Evolutionary conservation across 2,888 invertebrate genomes (phyloP).

Genomic region (Synergus laeviventris): DNA sequence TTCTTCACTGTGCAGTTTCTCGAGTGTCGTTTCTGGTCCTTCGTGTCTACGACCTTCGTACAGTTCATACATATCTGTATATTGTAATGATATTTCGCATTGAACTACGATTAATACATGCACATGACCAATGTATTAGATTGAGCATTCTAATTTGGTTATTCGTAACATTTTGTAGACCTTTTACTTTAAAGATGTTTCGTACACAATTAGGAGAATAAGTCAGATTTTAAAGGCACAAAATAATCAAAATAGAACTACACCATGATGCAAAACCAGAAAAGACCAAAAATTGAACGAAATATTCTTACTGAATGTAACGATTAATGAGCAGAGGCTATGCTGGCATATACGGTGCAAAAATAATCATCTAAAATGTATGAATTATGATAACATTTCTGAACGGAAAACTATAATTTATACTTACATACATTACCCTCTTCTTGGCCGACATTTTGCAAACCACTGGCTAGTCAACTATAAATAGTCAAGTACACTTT

Average conservation of each 20-base stretch:
- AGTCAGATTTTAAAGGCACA: no score
- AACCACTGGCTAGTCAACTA: not conserved
- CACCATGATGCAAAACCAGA: not conserved
- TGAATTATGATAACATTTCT: not conserved
- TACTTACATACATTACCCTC: constrained; percentile 18
- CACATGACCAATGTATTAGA: not conserved
- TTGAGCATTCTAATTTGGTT: no score
- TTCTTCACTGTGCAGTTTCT: constrained; percentile 22
- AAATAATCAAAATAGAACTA: no score
- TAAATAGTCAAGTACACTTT: not conserved
- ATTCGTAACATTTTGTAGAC: no score
- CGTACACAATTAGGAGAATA: no score
- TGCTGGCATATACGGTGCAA: not conserved
- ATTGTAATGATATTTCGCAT: not conserved
- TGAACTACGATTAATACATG: not conserved
- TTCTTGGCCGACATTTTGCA: constrained; percentile 1
- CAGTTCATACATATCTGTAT: constrained; percentile 4
- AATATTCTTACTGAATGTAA: not conserved
- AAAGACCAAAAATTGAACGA: not conserved
- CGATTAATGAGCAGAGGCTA: not conserved
- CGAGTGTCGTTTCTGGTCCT: constrained; percentile 27
- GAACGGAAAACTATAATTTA: not conserved
- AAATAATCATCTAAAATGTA: not conserved
- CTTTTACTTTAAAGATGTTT: no score
- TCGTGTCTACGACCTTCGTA: constrained; percentile 11